Base-by-base conservation (phyloP, 2,113 vertebrate species). In the Protobothrops mucrosquamatus region DNA sequence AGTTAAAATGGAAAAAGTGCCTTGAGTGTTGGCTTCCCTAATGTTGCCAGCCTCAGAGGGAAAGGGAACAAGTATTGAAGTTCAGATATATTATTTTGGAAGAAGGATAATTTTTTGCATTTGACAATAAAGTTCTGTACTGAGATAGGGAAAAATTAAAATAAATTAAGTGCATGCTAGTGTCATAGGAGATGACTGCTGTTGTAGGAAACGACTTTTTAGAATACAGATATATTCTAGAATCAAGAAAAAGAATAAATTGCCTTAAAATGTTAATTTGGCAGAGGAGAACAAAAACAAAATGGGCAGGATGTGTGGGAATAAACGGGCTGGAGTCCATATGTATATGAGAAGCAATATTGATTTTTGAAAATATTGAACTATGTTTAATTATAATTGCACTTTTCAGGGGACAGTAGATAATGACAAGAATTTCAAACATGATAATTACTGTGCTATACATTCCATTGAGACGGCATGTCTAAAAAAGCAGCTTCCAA, bases 371-470 rank as follows among this genome's bases (percentile, higher is more conserved):
- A 64, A 51, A 88, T 69, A 54, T 22, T 88, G 59, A 74, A 54
- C 43, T 59, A 69, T 61, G 20, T 64, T 56, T 39, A 61, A 64
- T 92, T 87, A 88, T 64, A 92, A 92, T 92, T 92, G 57, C 91
- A 92, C 59, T 74, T 92, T 88, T 88, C 29, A 54, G 54, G 29
- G 91, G 91, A 87, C 91, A 92, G 57, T 55, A n/a, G 86, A 74
- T 69, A 88, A 92, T 88, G 91, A 52, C 52, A 92, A 14, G 23
- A 29, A 92, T 92, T 92, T 92, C 39, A 74, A 69, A 51, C n/a
- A 88, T 29, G 91, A 43, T 69, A 92, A 88, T 92, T 88, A 92
- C 29, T 92, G n/a, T 88, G 59, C 43, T 54, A 57, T 48, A 87
- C 48, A 69, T 88, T 48, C 86, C 57, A 74, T 24, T 54, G 86